These are phyloP conservation scores for Oligia strigilis DNA, from an alignment of 2,888 invertebrate species.

Conservation along the genomic window DNA sequence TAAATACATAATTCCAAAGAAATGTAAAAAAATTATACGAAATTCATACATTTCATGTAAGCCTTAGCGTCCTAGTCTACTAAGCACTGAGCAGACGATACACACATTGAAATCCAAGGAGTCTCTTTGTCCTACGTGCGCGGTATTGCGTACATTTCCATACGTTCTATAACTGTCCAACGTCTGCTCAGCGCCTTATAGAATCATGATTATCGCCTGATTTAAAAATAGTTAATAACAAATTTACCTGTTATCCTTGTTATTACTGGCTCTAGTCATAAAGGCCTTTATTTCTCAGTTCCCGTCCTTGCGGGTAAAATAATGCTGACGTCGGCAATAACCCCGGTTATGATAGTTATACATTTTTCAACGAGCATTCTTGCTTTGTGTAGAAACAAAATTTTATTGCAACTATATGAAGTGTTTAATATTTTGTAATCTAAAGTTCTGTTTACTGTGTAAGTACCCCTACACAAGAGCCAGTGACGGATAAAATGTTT, in stretches of 20 bases:
- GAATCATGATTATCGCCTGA: conserved; percentile 1
- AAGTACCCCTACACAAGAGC: neutral
- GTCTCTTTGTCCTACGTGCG: neutral
- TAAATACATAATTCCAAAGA: neutral
- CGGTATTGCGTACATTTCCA: neutral
- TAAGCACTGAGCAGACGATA: neutral
- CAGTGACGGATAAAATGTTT: neutral
- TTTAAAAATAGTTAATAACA: conserved; percentile 3
- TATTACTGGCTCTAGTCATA: conserved; percentile 20
- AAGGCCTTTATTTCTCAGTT: conserved; percentile 29
- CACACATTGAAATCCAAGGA: neutral
- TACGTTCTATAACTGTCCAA: neutral
- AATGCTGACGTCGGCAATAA: conserved; percentile 65
- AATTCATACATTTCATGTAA: neutral
- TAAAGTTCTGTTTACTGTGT: neutral
- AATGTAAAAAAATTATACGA: neutral
- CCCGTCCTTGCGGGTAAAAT: conserved; percentile 18
- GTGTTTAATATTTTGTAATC: conserved; percentile 5
- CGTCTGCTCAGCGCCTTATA: neutral
- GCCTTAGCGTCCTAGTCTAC: too few species aligned
- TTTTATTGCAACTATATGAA: conserved; percentile 26
- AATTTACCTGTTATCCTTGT: neutral
- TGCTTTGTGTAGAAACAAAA: conserved; percentile 64
- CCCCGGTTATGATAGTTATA: conserved; percentile 71
- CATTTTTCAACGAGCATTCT: conserved; percentile 68